These are phyloP conservation scores for Toxostoma redivivum DNA, from an alignment of 2,113 vertebrate genomes.

Conservation along the genomic window DNA sequence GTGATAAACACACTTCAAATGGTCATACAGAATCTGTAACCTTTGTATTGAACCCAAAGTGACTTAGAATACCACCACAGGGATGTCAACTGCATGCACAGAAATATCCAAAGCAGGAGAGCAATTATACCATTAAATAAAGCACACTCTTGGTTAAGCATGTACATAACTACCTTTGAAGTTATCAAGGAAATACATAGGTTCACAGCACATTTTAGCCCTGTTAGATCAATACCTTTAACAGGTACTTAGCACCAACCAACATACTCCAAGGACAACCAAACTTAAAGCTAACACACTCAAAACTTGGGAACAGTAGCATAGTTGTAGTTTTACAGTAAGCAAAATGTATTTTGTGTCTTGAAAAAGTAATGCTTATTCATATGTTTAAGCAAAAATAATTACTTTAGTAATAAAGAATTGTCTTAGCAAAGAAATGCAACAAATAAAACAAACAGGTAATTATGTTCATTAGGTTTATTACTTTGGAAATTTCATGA, in stretches of 20 bases:
- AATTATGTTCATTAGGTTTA: neutral
- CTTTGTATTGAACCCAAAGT: too few species aligned
- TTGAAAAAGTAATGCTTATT: neutral
- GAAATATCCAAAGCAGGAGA: neutral
- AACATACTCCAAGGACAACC: neutral
- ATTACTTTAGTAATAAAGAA: neutral
- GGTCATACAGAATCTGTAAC: neutral
- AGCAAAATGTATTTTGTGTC: neutral
- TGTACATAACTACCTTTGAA: rapidly evolving
- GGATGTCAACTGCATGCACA: neutral
- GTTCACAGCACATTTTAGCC: neutral
- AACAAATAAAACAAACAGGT: neutral
- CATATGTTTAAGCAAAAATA: neutral
- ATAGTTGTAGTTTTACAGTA: neutral
- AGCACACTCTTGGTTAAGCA: neutral
- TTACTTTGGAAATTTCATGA: neutral
- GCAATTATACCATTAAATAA: neutral
- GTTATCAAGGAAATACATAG: neutral
- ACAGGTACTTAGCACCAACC: neutral
- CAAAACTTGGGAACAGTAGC: neutral
- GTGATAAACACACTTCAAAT: neutral
- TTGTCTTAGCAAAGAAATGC: neutral
- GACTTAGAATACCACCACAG: neutral
- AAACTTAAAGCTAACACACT: neutral
- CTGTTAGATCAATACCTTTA: neutral